phyloP scores from a whole-genome alignment of 2,888 invertebrate species.

The Eustalomyia histrio region DNA sequence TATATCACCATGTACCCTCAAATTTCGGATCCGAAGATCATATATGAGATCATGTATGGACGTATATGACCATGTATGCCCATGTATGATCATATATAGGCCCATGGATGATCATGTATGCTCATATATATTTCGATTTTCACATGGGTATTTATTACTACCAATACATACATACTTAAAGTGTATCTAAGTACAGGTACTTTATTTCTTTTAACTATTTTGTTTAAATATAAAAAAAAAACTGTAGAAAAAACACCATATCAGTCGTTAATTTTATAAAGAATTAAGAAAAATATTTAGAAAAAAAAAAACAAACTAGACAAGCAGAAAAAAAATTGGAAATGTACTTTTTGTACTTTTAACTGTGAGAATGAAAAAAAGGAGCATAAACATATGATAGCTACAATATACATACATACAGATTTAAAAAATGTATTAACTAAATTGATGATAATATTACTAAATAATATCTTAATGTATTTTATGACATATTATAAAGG shows the following conservation, averaged over 20 bases:
- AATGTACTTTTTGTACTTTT: conserved; percentile 15
- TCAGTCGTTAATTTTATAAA: conserved; percentile 66
- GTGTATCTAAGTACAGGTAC: neutral
- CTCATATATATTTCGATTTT: too few species aligned
- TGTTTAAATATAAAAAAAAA: conserved; percentile 67
- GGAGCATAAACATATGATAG: neutral
- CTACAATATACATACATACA: neutral
- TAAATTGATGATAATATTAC: neutral
- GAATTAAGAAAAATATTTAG: neutral
- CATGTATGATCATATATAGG: too few species aligned
- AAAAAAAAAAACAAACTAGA: conserved; percentile 1
- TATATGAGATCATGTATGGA: too few species aligned
- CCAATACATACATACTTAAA: neutral
- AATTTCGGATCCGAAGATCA: too few species aligned
- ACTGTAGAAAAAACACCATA: conserved; percentile 78
- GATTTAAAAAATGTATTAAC: neutral
- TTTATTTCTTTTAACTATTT: conserved; percentile 20
- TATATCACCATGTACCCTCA: too few species aligned
- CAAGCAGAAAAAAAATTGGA: too few species aligned
- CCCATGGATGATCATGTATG: too few species aligned
- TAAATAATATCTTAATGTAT: conserved; percentile 2
- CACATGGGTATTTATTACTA: too few species aligned
- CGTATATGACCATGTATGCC: too few species aligned
- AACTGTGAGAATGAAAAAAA: conserved; percentile 21
- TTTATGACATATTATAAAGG: conserved; percentile 34